Percentiles rank a stretch among this genome's conserved stretches.
Evolutionary conservation across 2,888 invertebrate species (phyloP).

Genomic region (Allygus modestus): DNA sequence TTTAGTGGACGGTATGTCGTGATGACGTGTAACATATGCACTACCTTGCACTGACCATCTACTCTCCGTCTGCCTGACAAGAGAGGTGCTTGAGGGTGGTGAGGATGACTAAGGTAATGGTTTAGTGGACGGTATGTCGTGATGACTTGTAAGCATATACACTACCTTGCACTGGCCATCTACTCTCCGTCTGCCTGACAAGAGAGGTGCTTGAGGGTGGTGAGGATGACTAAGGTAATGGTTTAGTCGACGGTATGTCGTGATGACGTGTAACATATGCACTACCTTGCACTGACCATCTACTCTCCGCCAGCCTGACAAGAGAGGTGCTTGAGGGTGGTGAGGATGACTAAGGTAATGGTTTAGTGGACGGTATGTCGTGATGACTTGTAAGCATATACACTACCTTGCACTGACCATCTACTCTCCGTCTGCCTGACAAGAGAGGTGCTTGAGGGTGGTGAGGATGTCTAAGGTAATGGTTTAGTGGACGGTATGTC

Average conservation of each 20-base stretch:
- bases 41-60: too few species aligned
- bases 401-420: not conserved
- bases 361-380: not conserved
- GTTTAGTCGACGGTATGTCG: not conserved
- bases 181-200: too few species aligned
- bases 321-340: not conserved
- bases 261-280: not conserved
- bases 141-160: too few species aligned
- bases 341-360: not conserved
- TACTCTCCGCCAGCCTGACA: not conserved
- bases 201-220: too few species aligned
- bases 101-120: too few species aligned
- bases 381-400: not conserved
- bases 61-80: too few species aligned
- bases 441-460: not conserved
- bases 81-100: too few species aligned
- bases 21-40: too few species aligned
- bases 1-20: too few species aligned
- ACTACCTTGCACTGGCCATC: too few species aligned
- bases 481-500: not conserved
- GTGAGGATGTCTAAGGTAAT: not conserved
- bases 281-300: not conserved
- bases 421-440: not conserved
- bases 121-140: not conserved
- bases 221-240: too few species aligned